Evolutionary conservation across 2,888 invertebrate genomes (phyloP), one percentile per base, ranked within the genome.

Genomic region (Acronicta aceris): DNA sequence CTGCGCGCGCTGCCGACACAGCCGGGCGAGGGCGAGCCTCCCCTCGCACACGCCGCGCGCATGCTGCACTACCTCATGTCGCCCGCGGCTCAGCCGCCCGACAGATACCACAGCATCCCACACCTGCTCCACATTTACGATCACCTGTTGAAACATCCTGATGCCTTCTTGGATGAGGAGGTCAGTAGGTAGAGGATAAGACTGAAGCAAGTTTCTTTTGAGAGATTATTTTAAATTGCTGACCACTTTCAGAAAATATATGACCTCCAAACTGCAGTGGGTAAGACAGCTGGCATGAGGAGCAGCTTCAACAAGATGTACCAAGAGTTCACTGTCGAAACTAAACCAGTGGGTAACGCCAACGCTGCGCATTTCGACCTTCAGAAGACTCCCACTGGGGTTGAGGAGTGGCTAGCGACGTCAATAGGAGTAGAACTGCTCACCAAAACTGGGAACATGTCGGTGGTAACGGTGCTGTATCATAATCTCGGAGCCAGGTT

Each of bases 131-230:
- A 95, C 79, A 96, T 94, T 38, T 93, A 86, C 51, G 92, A 94
- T 36, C 88, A 84, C 9, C 74, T 94, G 41, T 68, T 94, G 46
- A 89, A 87, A 65, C 89, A 93, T 76, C 95, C 95, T 38, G 95
- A 96, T 78, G 96, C 97, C 12, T 95, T 97, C 75, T 95, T 97
- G 63, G 96, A 96, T 89, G 96, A 96, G 88, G 95, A 96, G 95
- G 97, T 97, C 86, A 87, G 92, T 84, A 38, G n/a, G n/a, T 38
- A 38, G 7, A 38, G 38, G 12, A 33, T 12, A 4, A 12, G 12
- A 33, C 33, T 10, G 4, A 1, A 10, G 12, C 3, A 5, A 33
- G 33, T 12, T 33, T 33, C 12, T 33, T 12, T 33, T 33, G 12
- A 12, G 3, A 33, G 0, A 5, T 12, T 33, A 12, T 33, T 33